These are phyloP conservation scores for Sorex araneus DNA, from an alignment of 2,113 vertebrate genomes.

Conservation along the genomic window DNA sequence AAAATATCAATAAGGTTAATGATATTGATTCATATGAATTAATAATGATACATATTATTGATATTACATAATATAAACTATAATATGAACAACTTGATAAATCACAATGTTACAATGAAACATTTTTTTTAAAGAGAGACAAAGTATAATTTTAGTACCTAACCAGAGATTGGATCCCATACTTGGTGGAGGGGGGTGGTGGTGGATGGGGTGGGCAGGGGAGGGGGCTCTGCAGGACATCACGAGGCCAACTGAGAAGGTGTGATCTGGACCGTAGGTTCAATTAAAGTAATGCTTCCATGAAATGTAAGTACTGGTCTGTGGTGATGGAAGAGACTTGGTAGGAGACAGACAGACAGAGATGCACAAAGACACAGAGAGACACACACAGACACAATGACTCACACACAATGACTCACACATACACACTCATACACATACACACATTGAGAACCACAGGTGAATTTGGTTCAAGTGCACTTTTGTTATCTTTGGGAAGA, in stretches of 20 bases:
- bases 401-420: too few relatives aligned
- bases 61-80: too few relatives aligned
- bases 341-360: background rate
- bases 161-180: background rate
- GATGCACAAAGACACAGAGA: background rate
- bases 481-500: background rate
- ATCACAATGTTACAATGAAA: too few relatives aligned
- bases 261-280: background rate
- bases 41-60: too few relatives aligned
- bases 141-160: background rate
- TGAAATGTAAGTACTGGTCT: background rate
- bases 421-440: too few relatives aligned
- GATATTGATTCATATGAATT: too few relatives aligned
- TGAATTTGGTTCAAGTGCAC: too few relatives aligned
- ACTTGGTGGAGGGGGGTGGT: too few relatives aligned
- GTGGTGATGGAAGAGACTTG: background rate
- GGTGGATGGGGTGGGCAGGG: background rate
- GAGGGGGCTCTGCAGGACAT: background rate
- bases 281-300: constrained; percentile 8
- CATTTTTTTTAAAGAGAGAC: too few relatives aligned
- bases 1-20: too few relatives aligned
- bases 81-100: too few relatives aligned
- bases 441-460: background rate
- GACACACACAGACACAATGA: too few relatives aligned
- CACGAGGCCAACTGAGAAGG: background rate